Base-by-base conservation (phyloP, 2,888 invertebrate species). In the Thera britannica region DNA sequence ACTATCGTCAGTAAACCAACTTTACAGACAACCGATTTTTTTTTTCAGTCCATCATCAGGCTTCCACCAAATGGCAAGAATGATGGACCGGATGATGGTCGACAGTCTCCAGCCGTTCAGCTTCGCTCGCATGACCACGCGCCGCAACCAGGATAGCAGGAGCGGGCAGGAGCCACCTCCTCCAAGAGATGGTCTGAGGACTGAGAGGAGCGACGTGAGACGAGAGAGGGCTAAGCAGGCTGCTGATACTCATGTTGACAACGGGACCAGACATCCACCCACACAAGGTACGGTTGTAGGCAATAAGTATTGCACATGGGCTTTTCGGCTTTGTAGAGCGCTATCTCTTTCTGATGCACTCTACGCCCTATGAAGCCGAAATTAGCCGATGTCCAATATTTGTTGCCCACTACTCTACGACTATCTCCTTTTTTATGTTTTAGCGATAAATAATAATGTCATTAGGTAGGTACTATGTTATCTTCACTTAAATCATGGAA, bases 61-160 rank as follows among this genome's bases (percentile, higher is more conserved):
- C 55, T 94, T 96, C 72, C 96, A 96, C 77, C 96, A 96, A 78
- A 95, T 96, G 95, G 96, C 96, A 60, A 92, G 96, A 61, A 96
- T 96, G 96, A 96, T 96, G 96, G 96, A 96, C 81, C 95, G 96
- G 2, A 92, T 96, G 83, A 95, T 96, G 85, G 87, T 95, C 67
- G 96, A 96, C 77, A 95, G 95, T 66, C 92, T 96, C 75, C 95
- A 96, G 73, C 96, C 96, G 38, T 96, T 95, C 79, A 94, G 95
- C 52, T 96, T 95, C 82, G 95, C 96, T 44, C 94, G 95, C 81
- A 94, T 96, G 85, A 94, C 95, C 48, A 90, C 95, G 7, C 94
- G 94, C 64, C 90, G 94, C 35, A 76, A 90, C 82, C 83, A 82
- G 2, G 80, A 84, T 65, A 78, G 77, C 7, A 62, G 58, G 23